Conservation (phyloP, 2,797 vertebrate genomes). For the Centroberyx gerrardi region DNA sequence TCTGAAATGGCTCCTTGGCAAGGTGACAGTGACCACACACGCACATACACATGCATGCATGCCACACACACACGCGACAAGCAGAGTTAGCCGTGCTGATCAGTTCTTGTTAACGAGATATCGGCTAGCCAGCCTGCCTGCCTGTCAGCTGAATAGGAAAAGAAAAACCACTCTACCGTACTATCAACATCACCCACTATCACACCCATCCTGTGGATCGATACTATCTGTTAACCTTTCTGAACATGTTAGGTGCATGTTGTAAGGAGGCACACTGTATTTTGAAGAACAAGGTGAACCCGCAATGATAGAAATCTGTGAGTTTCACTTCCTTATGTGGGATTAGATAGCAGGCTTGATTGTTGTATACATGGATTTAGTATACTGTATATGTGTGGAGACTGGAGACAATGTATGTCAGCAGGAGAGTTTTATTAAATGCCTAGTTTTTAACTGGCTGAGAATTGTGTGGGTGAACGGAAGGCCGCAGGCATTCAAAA, state of each 20-base stretch:
- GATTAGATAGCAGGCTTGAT: constrained; percentile 6
- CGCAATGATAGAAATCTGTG: constrained; percentile 32
- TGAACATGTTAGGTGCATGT: constrained; percentile 2
- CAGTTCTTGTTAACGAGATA: constrained; percentile 46
- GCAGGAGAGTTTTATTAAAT: constrained; percentile 72
- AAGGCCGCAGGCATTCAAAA: constrained; percentile 68
- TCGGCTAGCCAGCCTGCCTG: background rate
- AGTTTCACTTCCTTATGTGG: constrained; percentile 7
- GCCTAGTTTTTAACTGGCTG: constrained; percentile 61
- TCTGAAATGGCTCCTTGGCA: constrained; percentile 47
- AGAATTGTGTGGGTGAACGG: constrained; percentile 68
- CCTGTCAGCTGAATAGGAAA: constrained; percentile 32
- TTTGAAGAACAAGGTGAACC: constrained; percentile 20
- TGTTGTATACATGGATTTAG: constrained; percentile 30
- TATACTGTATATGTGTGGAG: constrained; percentile 37
- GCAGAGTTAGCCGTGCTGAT: constrained; percentile 34
- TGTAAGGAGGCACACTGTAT: constrained; percentile 7
- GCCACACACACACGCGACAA: background rate
- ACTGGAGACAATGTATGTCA: constrained; percentile 61
- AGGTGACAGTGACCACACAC: constrained; percentile 30
- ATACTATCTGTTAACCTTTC: constrained; percentile 8
- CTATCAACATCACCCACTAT: constrained; percentile 14
- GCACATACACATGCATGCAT: constrained; percentile 15
- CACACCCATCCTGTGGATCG: background rate
- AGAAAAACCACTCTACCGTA: constrained; percentile 43